Percentiles rank a stretch among this genome's conserved stretches.
These are phyloP conservation scores for Frankliniella intonsa DNA, from an alignment of 2,888 invertebrate genomes.

Conservation along the genomic window DNA sequence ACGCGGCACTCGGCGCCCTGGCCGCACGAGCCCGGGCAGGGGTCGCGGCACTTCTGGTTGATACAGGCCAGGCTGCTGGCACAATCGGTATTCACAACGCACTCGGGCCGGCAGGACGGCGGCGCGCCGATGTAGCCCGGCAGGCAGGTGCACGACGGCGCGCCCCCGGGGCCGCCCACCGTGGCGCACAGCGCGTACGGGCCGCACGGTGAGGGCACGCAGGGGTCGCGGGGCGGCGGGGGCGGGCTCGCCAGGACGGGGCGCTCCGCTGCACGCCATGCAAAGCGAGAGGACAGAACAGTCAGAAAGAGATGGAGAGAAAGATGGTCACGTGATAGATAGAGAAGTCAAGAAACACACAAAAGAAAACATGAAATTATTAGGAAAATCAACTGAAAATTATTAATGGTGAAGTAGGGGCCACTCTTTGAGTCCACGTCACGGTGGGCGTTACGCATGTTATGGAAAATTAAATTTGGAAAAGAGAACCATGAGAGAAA, in stretches of 20 bases:
- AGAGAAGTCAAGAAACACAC: not conserved
- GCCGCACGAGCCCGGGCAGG: constrained; percentile 44
- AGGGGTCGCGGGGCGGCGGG: constrained; percentile 53
- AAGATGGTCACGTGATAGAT: not conserved
- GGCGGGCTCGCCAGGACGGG: constrained; percentile 28
- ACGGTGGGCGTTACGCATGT: too few species aligned
- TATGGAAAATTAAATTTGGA: not conserved
- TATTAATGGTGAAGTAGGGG: not conserved
- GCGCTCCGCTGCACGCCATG: constrained; percentile 3
- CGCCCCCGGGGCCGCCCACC: constrained; percentile 38
- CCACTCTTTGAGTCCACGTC: not conserved
- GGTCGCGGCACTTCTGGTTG: constrained; percentile 44
- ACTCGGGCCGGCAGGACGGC: constrained; percentile 43
- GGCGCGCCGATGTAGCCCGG: constrained; percentile 43
- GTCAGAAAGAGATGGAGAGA: constrained; percentile 18
- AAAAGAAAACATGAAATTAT: not conserved
- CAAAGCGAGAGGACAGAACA: constrained; percentile 21
- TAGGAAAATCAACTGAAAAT: not conserved
- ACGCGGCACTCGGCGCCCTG: constrained; percentile 45
- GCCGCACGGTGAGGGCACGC: constrained; percentile 66
- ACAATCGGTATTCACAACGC: constrained; percentile 43
- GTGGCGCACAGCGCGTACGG: constrained; percentile 52
- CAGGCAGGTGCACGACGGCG: constrained; percentile 45
- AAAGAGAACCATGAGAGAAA: not conserved
- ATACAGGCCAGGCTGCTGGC: constrained; percentile 45